A percentile compares a stretch with the other conserved stretches of the same genome.
Evolutionary conservation across 2,888 invertebrate species (phyloP).

Genomic region (Pyrochroa serraticornis): DNA sequence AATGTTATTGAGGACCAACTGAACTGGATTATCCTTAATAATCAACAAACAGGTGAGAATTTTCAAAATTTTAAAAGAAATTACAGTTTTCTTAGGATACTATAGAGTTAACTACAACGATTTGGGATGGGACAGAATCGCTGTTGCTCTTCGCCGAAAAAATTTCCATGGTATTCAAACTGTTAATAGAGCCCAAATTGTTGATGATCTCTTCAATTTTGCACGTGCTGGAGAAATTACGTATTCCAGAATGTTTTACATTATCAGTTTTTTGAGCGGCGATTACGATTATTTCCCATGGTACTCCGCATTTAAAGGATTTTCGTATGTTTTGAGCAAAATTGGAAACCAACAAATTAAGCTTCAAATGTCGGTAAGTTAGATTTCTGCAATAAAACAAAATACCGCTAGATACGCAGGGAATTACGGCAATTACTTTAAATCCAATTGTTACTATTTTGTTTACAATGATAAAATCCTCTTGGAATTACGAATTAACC

Average conservation of each 20-base stretch:
- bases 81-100: conserved; percentile 62
- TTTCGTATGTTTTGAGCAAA: conserved; percentile 45
- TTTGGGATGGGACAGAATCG: conserved; percentile 63
- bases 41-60: conserved; percentile 35
- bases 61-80: no score
- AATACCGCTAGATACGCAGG: no score
- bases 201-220: conserved; percentile 79
- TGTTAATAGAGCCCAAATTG: conserved; percentile 74
- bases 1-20: conserved; percentile 10
- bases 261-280: conserved; percentile 70
- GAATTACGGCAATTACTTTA: no score
- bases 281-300: conserved; percentile 79
- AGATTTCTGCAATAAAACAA: no score
- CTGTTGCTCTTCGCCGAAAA: conserved; percentile 55
- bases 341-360: conserved; percentile 12
- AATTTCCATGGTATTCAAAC: conserved; percentile 62
- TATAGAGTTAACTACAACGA: conserved; percentile 72
- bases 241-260: conserved; percentile 67
- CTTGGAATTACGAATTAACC: no score
- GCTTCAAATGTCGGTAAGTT: conserved; percentile 9
- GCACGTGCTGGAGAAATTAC: conserved; percentile 67
- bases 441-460: no score
- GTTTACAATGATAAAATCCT: background rate
- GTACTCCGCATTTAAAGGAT: conserved; percentile 67
- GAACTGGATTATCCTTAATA: conserved; percentile 41